Percentiles rank a stretch among this genome's conserved stretches.
Evolutionary conservation across 2,888 invertebrate species (phyloP).

Genomic region (Cephus nigrinus): DNA sequence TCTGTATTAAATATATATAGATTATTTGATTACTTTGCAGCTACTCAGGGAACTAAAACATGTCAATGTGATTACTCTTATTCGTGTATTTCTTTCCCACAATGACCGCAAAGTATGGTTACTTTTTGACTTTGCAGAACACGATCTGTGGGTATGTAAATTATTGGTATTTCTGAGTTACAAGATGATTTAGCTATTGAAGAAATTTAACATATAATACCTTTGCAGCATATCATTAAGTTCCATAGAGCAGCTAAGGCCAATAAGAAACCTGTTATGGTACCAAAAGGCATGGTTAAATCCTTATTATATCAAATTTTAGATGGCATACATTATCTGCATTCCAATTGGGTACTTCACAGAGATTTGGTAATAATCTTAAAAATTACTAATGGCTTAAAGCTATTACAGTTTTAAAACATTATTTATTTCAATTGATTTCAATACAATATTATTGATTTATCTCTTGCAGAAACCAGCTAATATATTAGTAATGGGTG

Average conservation of each 20-base stretch:
- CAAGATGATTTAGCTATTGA: background rate
- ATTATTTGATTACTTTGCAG: constrained; percentile 68
- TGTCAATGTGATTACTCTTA: constrained; percentile 95
- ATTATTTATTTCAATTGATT: constrained; percentile 12
- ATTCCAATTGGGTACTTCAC: constrained; percentile 99
- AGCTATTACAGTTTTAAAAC: too few species aligned
- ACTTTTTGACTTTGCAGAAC: constrained; percentile 98
- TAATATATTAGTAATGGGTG: constrained; percentile 99
- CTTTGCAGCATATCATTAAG: constrained; percentile 91
- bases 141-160: constrained; percentile 89
- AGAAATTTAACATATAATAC: too few species aligned
- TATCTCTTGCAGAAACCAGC: constrained; percentile 85
- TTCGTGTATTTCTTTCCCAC: constrained; percentile 96
- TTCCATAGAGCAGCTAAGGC: constrained; percentile 98
- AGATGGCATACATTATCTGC: constrained; percentile 98
- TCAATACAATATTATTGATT: constrained; percentile 13
- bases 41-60: constrained; percentile 95
- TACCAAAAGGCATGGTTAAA: constrained; percentile 98
- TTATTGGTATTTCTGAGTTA: constrained; percentile 2
- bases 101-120: constrained; percentile 97
- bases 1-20: too few species aligned
- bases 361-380: constrained; percentile 84
- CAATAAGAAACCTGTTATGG: constrained; percentile 95
- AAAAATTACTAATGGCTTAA: background rate
- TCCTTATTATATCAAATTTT: constrained; percentile 97